Conservation (phyloP, 92 coral and sea anemone genomes). For the Montipora capitata region DNA sequence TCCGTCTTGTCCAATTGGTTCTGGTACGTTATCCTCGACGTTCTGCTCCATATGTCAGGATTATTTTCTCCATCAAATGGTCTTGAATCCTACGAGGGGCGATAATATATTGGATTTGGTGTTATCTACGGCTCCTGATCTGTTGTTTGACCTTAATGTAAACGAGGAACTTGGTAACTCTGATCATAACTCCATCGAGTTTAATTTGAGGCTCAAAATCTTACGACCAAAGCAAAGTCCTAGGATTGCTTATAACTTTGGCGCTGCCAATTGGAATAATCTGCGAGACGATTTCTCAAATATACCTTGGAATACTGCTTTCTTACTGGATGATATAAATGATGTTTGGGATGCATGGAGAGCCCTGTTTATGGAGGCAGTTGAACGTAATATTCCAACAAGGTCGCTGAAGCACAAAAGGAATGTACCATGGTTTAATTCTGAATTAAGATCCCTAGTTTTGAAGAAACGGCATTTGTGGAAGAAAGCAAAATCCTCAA, state of each 20-base stretch:
- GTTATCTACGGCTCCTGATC: conserved; percentile 50
- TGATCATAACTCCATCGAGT: background rate
- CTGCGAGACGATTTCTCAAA: conserved; percentile 36
- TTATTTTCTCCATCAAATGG: too few species aligned
- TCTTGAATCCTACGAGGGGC: too few species aligned
- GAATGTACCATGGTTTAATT: conserved; percentile 38
- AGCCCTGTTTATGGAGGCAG: conserved; percentile 29
- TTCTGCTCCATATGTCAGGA: too few species aligned
- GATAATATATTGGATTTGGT: too few species aligned
- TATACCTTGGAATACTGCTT: conserved; percentile 41
- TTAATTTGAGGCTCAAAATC: conserved; percentile 13
- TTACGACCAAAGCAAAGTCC: background rate
- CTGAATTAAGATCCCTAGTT: conserved; percentile 37
- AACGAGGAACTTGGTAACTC: conserved; percentile 59
- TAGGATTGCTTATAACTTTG: conserved; percentile 37
- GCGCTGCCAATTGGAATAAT: conserved; percentile 30
- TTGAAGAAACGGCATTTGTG: conserved; percentile 35
- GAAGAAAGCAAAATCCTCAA: conserved; percentile 41
- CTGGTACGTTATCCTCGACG: too few species aligned
- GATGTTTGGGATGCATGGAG: conserved; percentile 30
- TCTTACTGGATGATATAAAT: conserved; percentile 1
- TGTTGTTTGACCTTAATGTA: background rate
- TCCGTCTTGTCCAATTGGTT: too few species aligned
- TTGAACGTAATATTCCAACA: conserved; percentile 40
- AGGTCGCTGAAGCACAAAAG: conserved; percentile 15